These are phyloP conservation scores for Zhuqinia jingwanae DNA, from an alignment of 2,888 invertebrate species.

Conservation along the genomic window DNA sequence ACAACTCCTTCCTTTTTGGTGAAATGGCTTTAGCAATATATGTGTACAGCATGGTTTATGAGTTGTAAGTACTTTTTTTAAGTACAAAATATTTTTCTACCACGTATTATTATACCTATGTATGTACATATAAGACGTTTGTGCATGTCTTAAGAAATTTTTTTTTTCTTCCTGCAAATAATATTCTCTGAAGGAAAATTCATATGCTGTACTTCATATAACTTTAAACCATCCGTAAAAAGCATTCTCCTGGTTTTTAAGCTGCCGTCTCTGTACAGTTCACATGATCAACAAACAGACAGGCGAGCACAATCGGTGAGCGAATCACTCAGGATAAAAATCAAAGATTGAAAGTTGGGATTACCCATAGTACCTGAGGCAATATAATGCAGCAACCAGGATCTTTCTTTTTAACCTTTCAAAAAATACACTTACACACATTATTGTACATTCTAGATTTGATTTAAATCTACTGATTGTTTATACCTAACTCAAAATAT, in stretches of 20 bases:
- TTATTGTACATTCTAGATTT: too few species aligned
- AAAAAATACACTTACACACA: too few species aligned
- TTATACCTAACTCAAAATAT: too few species aligned
- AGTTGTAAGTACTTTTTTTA: too few species aligned
- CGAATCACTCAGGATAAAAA: neutral
- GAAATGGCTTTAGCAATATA: too few species aligned
- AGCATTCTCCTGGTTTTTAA: constrained; percentile 31
- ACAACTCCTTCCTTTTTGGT: neutral
- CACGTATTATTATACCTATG: too few species aligned
- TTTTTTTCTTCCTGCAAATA: constrained; percentile 30
- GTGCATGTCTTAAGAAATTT: constrained; percentile 9
- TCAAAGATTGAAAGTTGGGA: constrained; percentile 8
- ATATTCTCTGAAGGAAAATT: constrained; percentile 20
- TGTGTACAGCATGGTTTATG: too few species aligned
- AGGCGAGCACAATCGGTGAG: neutral
- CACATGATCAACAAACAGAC: constrained; percentile 48
- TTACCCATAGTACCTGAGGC: neutral
- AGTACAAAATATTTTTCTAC: neutral
- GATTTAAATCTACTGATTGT: too few species aligned
- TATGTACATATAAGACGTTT: neutral
- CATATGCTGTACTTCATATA: too few species aligned
- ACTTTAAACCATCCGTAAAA: constrained; percentile 49
- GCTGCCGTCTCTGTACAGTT: constrained; percentile 30
- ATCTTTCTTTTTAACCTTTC: too few species aligned
- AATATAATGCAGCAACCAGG: neutral